Evolutionary conservation across 2,797 vertebrate species (phyloP), one percentile per base, ranked within the genome.

Genomic region (Acipenser oxyrinchus): DNA sequence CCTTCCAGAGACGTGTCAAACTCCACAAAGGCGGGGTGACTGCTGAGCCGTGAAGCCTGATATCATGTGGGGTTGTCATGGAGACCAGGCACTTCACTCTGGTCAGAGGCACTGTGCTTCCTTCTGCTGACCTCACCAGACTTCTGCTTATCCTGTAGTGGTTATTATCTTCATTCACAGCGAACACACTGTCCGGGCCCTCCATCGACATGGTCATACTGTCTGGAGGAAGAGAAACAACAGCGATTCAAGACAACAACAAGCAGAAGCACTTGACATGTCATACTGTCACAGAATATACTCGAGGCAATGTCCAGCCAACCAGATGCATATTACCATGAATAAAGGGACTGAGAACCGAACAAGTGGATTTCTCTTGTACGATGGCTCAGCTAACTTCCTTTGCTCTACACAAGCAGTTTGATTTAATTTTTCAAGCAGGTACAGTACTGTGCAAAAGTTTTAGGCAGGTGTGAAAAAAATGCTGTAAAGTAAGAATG

Each of bases 21-120:
- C 88, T 99, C 96, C 65, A 99, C 92, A 73, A 97, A 99, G 0
- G 94, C 93, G 97, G 97, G 0, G 88, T 99, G 74, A 96, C 93
- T 0, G 95, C 91, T 1, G 95, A 97, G 1, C 96, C 97, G 0
- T 98, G 93, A 76, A 97, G 93, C 66, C 95, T 92, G 82, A 99
- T 98, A 80, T 99, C 96, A 1, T 98, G 96, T 10, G 97, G 97
- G 8, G 97, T 99, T 48, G 97, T 99, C 97, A 99, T 99, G 76
- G 97, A 99, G 63, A 99, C 97, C 78, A 99, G 89, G 75, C 97
- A 99, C 78, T 99, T 99, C 71, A 99, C 97, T 51, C 97, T 88
- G 2, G 97, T 99, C 72, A 99, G 88, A 50, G 97, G 97, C 7
- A 99, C 97, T 0, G 96, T 96, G 83, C 93, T 96, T 81, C 90